phyloP scores from a whole-genome alignment of 2,113 vertebrate species.

The Jaculus jaculus region DNA sequence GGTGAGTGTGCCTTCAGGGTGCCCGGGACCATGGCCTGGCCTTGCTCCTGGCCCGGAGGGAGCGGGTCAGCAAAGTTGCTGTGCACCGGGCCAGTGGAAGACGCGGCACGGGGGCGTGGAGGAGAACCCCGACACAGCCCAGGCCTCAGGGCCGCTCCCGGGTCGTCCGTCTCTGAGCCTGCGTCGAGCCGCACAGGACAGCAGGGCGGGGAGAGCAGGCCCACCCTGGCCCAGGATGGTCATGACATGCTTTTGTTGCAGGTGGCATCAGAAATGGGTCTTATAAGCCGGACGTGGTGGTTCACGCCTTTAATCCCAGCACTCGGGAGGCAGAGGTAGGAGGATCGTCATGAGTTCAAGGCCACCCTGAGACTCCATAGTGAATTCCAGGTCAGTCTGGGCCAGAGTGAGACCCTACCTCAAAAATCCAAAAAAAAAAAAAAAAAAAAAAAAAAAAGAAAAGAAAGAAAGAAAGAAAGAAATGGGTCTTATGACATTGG shows the following conservation, averaged over 20 bases:
- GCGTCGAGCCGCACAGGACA: background rate
- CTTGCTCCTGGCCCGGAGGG: background rate
- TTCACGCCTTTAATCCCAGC: too few relatives aligned
- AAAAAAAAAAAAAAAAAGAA: too few relatives aligned
- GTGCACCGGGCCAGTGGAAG: background rate
- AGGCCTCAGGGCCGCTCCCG: background rate
- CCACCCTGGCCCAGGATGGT: conserved; percentile 38
- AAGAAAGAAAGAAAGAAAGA: too few relatives aligned
- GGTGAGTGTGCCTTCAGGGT: conserved; percentile 82
- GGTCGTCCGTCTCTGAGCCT: background rate
- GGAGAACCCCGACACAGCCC: background rate
- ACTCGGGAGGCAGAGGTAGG: too few relatives aligned
- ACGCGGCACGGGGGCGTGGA: background rate
- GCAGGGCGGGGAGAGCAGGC: background rate
- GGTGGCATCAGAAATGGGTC: conserved; percentile 91
- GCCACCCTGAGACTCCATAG: too few relatives aligned
- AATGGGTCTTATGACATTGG: conserved; percentile 91
- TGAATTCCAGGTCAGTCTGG: too few relatives aligned
- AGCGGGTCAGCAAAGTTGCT: background rate
- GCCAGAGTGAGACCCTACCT: too few relatives aligned
- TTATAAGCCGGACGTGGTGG: too few relatives aligned
- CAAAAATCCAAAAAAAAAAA: too few relatives aligned
- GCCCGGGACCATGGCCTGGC: background rate
- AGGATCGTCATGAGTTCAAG: too few relatives aligned
- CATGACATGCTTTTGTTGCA: conserved; percentile 82